Conservation (phyloP, 2,797 vertebrate genomes). For the Sebastes nivosus region DNA sequence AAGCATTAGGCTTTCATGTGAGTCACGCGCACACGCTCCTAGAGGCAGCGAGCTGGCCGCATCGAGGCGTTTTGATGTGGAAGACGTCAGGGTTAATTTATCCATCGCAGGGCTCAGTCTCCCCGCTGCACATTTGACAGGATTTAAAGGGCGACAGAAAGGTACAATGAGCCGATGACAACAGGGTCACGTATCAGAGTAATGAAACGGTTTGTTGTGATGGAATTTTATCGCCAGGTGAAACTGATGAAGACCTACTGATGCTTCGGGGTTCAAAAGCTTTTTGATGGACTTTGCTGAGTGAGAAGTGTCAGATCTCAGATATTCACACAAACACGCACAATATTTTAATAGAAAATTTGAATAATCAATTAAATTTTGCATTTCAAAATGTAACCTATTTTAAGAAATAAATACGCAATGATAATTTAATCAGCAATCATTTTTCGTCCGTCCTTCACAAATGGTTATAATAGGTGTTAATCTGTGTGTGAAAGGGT, state of each 20-base stretch:
- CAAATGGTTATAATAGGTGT: background rate
- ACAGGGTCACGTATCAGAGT: slow-evolving; percentile 27
- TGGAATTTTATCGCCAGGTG: slow-evolving; percentile 1
- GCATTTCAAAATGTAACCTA: background rate
- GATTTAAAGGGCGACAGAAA: slow-evolving; percentile 46
- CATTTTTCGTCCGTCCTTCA: background rate
- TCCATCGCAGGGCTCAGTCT: slow-evolving; percentile 27
- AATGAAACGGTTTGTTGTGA: slow-evolving; percentile 5
- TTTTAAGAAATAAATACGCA: background rate
- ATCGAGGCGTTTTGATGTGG: slow-evolving; percentile 32
- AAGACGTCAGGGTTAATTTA: slow-evolving; percentile 54
- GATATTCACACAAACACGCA: background rate
- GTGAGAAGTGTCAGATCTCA: background rate
- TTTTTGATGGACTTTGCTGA: background rate
- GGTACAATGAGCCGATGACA: slow-evolving; percentile 26
- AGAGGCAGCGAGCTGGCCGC: background rate
- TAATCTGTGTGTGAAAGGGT: background rate
- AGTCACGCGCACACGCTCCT: background rate
- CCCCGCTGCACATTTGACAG: slow-evolving; percentile 29
- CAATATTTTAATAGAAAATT: background rate
- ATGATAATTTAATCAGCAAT: background rate
- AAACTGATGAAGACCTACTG: background rate
- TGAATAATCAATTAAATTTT: background rate
- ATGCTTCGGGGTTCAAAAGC: background rate
- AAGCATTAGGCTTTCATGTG: background rate